Base-by-base conservation (phyloP, 2,888 invertebrate genomes). In the Eupithecia pulchellata region DNA sequence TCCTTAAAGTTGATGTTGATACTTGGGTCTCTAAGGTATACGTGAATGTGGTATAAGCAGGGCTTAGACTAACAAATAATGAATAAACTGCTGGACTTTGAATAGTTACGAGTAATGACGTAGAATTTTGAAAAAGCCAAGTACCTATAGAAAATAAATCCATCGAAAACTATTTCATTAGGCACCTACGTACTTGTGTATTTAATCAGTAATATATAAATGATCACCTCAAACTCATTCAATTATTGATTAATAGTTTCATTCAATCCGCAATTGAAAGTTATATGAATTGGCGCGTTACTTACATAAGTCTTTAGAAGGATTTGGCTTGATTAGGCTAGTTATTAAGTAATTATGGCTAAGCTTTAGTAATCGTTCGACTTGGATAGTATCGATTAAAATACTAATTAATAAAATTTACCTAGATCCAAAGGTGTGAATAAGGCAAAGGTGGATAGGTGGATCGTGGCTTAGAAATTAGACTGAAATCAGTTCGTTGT, bases 211-310 rank as follows among this genome's bases (percentile, higher is more conserved):
- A 39, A 17, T 36, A 36, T 6, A 6, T 30, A 30, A 4, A 30
- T 30, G 8, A 36, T 36, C 14, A 36, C 36, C 14, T 36, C 14
- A 14, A 36, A 36, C 36, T 36, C 36, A 36, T 9, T 34, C 34
- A 42, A 42, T 8, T n/a, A n/a, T n/a, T 2, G n/a, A 42, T n/a
- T 42, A 11, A 34, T 20, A 11, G 32, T 11, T n/a, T 61, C 25
- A 14, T 20, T 61, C 13, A 61, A 61, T 61, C 60, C 60, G 20
- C 34, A 69, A 65, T 72, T 72, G 77, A 79, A 80, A 81, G 79
- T 79, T 80, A 79, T 80, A 78, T 78, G 81, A 81, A 78, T 81
- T 77, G 67, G 57, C 62, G 39, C 75, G 75, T 73, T 71, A 74
- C 65, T 74, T 66, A 61, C 64, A 71, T 70, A 65, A 62, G 47